phyloP scores from a whole-genome alignment of 2,113 vertebrate species.

The Hydropotes inermis region DNA sequence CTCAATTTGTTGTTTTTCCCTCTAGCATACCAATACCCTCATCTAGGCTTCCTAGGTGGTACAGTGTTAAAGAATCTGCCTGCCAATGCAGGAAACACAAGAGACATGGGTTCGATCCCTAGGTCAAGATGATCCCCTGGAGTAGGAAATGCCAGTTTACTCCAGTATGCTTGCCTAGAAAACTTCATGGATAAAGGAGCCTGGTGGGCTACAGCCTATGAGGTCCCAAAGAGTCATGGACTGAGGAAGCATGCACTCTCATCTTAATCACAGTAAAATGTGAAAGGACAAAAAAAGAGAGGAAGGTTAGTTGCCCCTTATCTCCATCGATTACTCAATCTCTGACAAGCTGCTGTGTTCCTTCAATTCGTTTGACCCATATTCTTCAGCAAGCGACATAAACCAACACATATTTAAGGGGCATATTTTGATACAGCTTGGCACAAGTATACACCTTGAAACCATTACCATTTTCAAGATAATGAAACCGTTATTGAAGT shows the following conservation, averaged over 20 bases:
- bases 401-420: background rate
- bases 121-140: background rate
- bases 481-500: background rate
- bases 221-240: background rate
- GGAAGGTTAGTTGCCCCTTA: background rate
- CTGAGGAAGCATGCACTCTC: background rate
- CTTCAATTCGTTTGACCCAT: background rate
- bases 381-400: background rate
- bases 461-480: background rate
- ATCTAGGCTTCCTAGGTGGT: background rate
- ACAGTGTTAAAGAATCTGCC: background rate
- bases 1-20: background rate
- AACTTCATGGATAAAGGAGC: background rate
- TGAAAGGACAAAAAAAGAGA: background rate
- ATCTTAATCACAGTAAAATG: background rate
- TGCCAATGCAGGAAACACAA: background rate
- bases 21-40: background rate
- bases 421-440: background rate
- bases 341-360: background rate
- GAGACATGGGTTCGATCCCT: background rate
- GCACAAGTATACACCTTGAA: background rate
- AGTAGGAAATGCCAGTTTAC: background rate
- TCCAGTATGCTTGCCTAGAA: background rate
- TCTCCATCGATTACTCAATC: background rate
- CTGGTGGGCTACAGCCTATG: background rate